Conservation (phyloP, 2,888 invertebrate species). For the Caradrina clavipalpis region DNA sequence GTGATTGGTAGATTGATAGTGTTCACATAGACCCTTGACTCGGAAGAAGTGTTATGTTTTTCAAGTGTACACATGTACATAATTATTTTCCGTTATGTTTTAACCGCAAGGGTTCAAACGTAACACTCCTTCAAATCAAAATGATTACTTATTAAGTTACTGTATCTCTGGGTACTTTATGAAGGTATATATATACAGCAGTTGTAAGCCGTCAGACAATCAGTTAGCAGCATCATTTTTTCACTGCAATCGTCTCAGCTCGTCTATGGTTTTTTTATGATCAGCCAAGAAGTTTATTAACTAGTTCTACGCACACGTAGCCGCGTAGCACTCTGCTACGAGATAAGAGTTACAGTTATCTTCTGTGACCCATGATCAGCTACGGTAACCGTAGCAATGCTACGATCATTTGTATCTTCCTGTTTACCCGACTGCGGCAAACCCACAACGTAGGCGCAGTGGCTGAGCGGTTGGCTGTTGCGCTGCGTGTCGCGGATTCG, state of each 20-base stretch:
- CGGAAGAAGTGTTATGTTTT: too few relatives aligned
- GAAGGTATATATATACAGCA: neutral
- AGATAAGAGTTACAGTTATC: neutral
- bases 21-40: too few relatives aligned
- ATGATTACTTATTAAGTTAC: neutral
- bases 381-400: neutral
- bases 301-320: slow-evolving; percentile 25
- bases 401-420: neutral
- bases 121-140: too few relatives aligned
- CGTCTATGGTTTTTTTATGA: slow-evolving; percentile 24
- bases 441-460: too few relatives aligned
- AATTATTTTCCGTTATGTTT: too few relatives aligned
- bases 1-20: too few relatives aligned
- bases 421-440: neutral
- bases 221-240: slow-evolving; percentile 32
- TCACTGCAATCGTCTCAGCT: slow-evolving; percentile 5
- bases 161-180: neutral
- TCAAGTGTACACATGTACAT: too few relatives aligned
- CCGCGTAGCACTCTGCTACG: slow-evolving; percentile 28
- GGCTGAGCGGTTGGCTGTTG: too few relatives aligned
- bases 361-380: neutral
- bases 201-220: slow-evolving; percentile 36
- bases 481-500: too few relatives aligned
- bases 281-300: slow-evolving; percentile 11
- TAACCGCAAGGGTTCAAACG: too few relatives aligned